Evolutionary conservation across 2,797 vertebrate genomes (phyloP).

Genomic region (Gymnodraco acuticeps): DNA sequence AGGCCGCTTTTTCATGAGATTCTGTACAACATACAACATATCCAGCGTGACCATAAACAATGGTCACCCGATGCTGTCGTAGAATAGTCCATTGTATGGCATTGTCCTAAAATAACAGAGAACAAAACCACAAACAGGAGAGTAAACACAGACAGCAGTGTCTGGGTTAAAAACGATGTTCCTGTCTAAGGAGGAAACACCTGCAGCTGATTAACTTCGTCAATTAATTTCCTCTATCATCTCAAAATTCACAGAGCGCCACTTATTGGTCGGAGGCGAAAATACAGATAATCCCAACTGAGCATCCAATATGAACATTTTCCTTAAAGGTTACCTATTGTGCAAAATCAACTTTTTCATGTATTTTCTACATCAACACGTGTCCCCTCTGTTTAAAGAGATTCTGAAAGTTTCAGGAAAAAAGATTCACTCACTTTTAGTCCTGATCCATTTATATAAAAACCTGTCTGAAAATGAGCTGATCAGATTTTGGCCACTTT

Average conservation of each 20-base stretch:
- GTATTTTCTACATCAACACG: too few relatives aligned
- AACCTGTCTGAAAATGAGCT: too few relatives aligned
- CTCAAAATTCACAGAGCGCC: not conserved
- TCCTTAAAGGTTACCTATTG: not conserved
- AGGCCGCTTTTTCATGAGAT: not conserved
- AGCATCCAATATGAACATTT: not conserved
- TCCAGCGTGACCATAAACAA: not conserved
- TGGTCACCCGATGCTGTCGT: not conserved
- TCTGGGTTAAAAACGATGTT: too few relatives aligned
- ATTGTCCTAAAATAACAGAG: conserved; percentile 16
- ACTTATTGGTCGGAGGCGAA: not conserved
- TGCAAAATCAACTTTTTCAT: too few relatives aligned
- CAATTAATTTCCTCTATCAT: not conserved
- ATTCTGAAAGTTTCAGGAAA: too few relatives aligned
- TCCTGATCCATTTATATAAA: too few relatives aligned
- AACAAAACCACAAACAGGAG: not conserved
- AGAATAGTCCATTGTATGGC: not conserved
- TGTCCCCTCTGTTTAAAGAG: too few relatives aligned
- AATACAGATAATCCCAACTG: not conserved
- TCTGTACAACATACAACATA: not conserved
- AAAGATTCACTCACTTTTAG: too few relatives aligned
- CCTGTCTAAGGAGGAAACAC: not conserved
- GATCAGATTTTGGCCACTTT: too few relatives aligned
- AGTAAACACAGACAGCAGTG: not conserved
- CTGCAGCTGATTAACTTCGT: not conserved